phyloP scores from a whole-genome alignment of 2,888 invertebrate species.

The Drosophila demipolita region DNA sequence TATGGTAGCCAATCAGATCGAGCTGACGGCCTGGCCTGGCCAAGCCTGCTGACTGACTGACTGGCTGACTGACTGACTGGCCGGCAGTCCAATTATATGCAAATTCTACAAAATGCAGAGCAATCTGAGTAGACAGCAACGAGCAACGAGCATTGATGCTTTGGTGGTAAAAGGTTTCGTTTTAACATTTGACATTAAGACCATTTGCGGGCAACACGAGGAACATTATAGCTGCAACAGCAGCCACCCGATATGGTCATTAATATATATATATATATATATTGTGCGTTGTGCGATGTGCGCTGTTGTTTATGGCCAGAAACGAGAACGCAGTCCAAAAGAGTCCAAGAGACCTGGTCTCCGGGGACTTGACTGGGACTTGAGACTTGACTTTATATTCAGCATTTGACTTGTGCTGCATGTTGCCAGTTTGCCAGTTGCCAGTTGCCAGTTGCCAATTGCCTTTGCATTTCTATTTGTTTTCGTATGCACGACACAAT shows the following conservation, averaged over 20 bases:
- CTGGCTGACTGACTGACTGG: constrained; percentile 15
- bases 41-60: constrained; percentile 6
- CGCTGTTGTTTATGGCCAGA: constrained; percentile 47
- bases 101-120: constrained; percentile 62
- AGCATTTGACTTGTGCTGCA: background rate
- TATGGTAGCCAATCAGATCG: constrained; percentile 63
- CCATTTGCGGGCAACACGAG: constrained; percentile 63
- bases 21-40: constrained; percentile 20
- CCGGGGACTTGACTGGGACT: constrained; percentile 30
- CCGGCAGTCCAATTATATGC: constrained; percentile 68
- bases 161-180: constrained; percentile 66
- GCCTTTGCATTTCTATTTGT: constrained; percentile 21
- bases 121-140: constrained; percentile 58
- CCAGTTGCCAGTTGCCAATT: background rate
- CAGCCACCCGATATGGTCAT: constrained; percentile 72
- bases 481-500: constrained; percentile 48
- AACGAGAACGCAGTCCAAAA: constrained; percentile 8
- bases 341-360: constrained; percentile 20
- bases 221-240: constrained; percentile 55
- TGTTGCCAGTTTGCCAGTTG: constrained; percentile 5
- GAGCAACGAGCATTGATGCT: constrained; percentile 22
- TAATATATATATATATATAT: constrained; percentile 67
- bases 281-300: background rate
- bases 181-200: constrained; percentile 78
- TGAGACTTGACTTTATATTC: constrained; percentile 14